phyloP scores from a whole-genome alignment of 2,113 vertebrate species.

The Rana temporaria region DNA sequence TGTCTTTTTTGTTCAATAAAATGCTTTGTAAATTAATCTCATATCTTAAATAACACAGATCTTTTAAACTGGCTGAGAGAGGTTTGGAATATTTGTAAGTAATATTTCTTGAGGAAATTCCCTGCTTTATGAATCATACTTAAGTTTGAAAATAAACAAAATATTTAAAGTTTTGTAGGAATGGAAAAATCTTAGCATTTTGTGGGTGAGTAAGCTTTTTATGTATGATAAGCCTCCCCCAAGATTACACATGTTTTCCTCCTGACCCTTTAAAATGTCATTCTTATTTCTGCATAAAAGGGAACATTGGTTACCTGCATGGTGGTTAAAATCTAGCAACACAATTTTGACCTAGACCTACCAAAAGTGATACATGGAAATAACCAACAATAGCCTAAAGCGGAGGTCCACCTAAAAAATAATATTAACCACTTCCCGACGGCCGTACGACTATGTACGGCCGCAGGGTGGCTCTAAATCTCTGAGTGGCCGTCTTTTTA shows the following conservation, averaged over 20 bases:
- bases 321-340: no score
- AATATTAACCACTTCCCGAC: no score
- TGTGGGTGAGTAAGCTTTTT: conserved; percentile 1
- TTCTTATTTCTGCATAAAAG: conserved; percentile 26
- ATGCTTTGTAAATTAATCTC: conserved; percentile 15
- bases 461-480: no score
- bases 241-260: conserved; percentile 13
- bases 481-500: no score
- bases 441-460: no score
- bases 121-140: conserved; percentile 38
- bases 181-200: conserved; percentile 36
- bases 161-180: conserved; percentile 40
- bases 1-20: no score
- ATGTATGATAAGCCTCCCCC: conserved; percentile 14
- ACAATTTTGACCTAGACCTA: no score
- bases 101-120: conserved; percentile 34
- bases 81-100: conserved; percentile 19
- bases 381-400: no score
- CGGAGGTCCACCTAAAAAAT: no score
- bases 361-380: no score
- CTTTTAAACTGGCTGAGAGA: background rate
- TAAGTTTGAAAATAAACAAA: conserved; percentile 33
- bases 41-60: background rate
- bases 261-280: background rate
- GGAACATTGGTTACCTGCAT: background rate